Evolutionary conservation across 2,888 invertebrate species (phyloP), one percentile per base, ranked within the genome.

Genomic region (Dusona sp.): DNA sequence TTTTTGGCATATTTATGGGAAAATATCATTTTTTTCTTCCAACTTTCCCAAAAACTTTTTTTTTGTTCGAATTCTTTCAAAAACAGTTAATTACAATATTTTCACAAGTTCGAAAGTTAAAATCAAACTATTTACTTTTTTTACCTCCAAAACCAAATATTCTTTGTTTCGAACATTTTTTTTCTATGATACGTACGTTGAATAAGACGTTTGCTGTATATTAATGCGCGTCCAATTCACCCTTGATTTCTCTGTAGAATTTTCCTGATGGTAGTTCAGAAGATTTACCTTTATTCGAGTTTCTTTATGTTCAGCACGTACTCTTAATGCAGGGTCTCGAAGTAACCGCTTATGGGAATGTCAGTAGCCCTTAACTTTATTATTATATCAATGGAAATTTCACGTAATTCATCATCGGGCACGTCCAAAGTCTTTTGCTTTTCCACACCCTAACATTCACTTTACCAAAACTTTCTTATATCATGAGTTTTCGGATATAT

Each of bases 371-470:
- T 11, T 3, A 25, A 57, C 13, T 36, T 65, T 36, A 36, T 36
- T n/a, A 36, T 65, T 64, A 51, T 67, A 16, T 38, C 22, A 22
- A 54, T 38, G 73, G 13, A 54, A 65, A 78, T 78, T 61, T 48
- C 70, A 33, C 16, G 79, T 72, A 54, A 84, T 79, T 84, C 64
- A 72, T 75, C 74, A 77, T 84, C 72, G 70, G 64, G 61, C 42
- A 33, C 57, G 54, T 75, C 75, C 75, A 65, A n/a, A 57, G 64
- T 45, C 45, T 70, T 19, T 68, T 33, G 51, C 65, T 64, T 79
- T 75, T 64, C 68, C 68, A 42, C 42, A 22, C 36, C 57, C 67
- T 79, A 57, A 48, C 25, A 67, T 67, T 57, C 25, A 54, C 45
- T 51, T 73, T 29, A 22, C 25, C 25, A 74, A 83, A 65, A 33